phyloP scores from a whole-genome alignment of 2,888 invertebrate species.

The Lymantria monacha region DNA sequence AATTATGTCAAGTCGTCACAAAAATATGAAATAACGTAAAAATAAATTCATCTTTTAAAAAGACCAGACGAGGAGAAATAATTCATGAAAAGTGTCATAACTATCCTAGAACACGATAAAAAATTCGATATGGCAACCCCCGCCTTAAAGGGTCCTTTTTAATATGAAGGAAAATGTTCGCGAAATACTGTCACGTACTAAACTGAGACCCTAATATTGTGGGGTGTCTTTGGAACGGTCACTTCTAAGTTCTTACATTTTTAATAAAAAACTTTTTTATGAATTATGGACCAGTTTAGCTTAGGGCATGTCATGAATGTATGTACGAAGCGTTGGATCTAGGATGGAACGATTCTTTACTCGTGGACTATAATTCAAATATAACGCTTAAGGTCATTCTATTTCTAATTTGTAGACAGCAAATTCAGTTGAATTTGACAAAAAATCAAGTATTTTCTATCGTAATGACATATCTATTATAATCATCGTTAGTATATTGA shows the following conservation, averaged over 20 bases:
- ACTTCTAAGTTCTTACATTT: slow-evolving; percentile 37
- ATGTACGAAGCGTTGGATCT: background rate
- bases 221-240: slow-evolving; percentile 24
- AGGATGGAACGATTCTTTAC: too few species aligned
- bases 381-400: too few species aligned
- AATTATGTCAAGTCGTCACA: too few species aligned
- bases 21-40: too few species aligned
- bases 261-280: slow-evolving; percentile 59
- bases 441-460: too few species aligned
- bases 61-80: too few species aligned
- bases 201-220: slow-evolving; percentile 30
- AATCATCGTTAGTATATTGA: too few species aligned
- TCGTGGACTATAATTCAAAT: too few species aligned
- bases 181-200: slow-evolving; percentile 55
- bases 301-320: background rate
- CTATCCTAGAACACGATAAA: slow-evolving; percentile 4
- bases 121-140: slow-evolving; percentile 9
- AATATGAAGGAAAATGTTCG: slow-evolving; percentile 43
- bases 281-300: slow-evolving; percentile 37
- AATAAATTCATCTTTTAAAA: too few species aligned
- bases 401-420: too few species aligned
- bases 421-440: too few species aligned
- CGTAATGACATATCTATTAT: too few species aligned
- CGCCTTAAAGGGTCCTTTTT: slow-evolving; percentile 39
- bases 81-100: background rate